Percentiles rank a stretch among this genome's conserved stretches.
phyloP scores from a whole-genome alignment of 2,797 vertebrate species.

The Dicrostonyx torquatus region DNA sequence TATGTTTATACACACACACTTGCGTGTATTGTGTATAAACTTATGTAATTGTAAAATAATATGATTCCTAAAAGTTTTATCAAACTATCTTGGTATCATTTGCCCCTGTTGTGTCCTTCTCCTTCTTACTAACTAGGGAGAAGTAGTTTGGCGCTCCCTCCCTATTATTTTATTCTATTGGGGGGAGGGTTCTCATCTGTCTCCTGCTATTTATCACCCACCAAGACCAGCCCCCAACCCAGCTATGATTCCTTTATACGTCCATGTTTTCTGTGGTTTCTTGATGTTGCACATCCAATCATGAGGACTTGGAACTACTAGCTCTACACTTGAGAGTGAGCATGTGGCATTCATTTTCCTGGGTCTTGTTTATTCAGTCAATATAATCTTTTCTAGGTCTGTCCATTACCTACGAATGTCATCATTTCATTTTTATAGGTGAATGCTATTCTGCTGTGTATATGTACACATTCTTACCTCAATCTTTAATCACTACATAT shows the following conservation, averaged over 20 bases:
- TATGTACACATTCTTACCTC: background rate
- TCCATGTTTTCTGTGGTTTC: background rate
- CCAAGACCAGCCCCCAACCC: background rate
- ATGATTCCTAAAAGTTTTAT: background rate
- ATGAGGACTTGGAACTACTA: background rate
- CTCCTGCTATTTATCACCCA: too few relatives aligned
- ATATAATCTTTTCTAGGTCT: background rate
- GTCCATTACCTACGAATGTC: background rate
- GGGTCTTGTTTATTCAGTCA: background rate
- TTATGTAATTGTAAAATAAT: background rate
- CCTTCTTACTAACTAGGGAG: background rate
- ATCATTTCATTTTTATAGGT: background rate
- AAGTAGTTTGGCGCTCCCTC: background rate
- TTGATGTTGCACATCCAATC: background rate
- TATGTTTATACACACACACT: background rate
- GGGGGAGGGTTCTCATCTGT: background rate
- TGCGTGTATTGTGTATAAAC: background rate
- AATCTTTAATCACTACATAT: background rate
- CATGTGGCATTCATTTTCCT: background rate
- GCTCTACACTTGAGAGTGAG: background rate
- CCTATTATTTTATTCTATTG: background rate
- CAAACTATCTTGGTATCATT: too few relatives aligned
- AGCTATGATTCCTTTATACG: background rate
- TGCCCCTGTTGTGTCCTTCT: background rate
- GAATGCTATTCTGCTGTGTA: background rate